Conservation (phyloP, 2,888 invertebrate species). For the Nephrotoma guestfalica region DNA sequence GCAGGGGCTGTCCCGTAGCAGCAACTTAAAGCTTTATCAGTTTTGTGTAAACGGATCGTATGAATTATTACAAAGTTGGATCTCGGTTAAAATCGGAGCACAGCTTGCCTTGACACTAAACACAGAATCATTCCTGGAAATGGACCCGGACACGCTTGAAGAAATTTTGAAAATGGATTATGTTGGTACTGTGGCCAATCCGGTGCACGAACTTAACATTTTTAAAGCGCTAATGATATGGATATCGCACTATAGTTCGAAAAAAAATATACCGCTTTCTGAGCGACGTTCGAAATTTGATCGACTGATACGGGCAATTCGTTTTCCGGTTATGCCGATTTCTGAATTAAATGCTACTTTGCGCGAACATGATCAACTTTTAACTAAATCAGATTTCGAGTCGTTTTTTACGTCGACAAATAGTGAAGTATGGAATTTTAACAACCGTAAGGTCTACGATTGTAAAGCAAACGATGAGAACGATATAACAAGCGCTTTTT, state of each 20-base stretch:
- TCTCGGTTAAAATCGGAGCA: not conserved
- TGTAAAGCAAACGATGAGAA: not conserved
- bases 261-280: not conserved
- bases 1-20: not conserved
- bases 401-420: not conserved
- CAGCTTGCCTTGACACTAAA: not conserved
- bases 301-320: not conserved
- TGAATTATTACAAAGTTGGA: not conserved
- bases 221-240: not conserved
- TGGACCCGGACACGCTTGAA: not conserved
- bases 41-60: not conserved
- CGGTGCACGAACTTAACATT: not conserved
- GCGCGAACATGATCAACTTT: not conserved
- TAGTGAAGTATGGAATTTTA: not conserved
- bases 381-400: not conserved
- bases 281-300: not conserved
- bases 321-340: not conserved
- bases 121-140: not conserved
- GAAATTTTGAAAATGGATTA: not conserved
- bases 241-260: not conserved
- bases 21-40: not conserved
- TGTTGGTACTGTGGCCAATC: not conserved
- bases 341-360: not conserved
- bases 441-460: not conserved
- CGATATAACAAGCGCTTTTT: not conserved